Evolutionary conservation across 1,140 invertebrate species (phyloP), one percentile per base, ranked within the genome.

Genomic region (Penaeus indicus): DNA sequence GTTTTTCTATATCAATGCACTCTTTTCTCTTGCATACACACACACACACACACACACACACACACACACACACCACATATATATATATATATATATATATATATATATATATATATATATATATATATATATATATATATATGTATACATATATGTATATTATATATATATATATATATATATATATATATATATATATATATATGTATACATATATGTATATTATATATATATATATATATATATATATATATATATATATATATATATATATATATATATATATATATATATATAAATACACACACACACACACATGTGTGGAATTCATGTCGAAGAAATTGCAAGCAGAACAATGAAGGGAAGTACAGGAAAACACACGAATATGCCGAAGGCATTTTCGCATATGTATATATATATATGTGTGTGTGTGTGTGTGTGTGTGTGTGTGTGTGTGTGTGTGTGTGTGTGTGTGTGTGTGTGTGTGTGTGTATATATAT

Each of bases 191-290:
- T 32, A 25, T 75, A 75, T 19, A 75, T 75, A 75, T 75, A 75
- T 75, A 32, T 75, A 75, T 75, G 32, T 25, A 75, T 75, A 32
- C 32, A 75, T 75, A 75, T 75, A 75, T 75, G 27, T 75, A 75
- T 75, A 75, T 72, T 75, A 75, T 75, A 75, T 75, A 75, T 75
- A 75, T 75, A 75, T 75, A 75, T 25, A 75, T 75, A 75, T 75
- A 75, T 75, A 75, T 75, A 75, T 75, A 75, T 75, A 75, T 75
- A 75, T 72, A 72, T 72, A 72, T 72, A 72, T 72, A 72, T 72
- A 27, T 72, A 27, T 72, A 27, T 72, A 3, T 27, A 27, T 72
- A 27, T 72, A 8, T 72, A 3, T 72, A 27, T 72, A 3, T 72
- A 27, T 72, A 3, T 72, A 27, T 72, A 3, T 72, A 27, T 72